Evolutionary conservation across 2,888 invertebrate genomes (phyloP).

Genomic region (Entomobrya proxima): DNA sequence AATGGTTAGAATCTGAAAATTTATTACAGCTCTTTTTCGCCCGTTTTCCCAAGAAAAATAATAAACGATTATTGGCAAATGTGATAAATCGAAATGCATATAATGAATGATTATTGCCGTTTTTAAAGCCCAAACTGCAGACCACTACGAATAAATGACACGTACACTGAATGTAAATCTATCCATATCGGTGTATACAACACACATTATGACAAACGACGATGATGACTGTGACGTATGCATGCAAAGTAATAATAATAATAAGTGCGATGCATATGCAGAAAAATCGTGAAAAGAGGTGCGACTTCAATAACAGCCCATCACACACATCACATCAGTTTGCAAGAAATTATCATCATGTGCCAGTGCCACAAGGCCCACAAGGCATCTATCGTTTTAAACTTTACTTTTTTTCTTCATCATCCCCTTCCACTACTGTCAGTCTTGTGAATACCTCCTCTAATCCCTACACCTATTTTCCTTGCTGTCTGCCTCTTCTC

Average conservation of each 20-base stretch:
- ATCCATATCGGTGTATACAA: background rate
- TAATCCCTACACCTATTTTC: constrained; percentile 22
- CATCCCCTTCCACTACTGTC: constrained; percentile 43
- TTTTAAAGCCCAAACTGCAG: constrained; percentile 1
- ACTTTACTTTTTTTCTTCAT: background rate
- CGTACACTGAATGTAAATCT: background rate
- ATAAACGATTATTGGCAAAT: constrained; percentile 1
- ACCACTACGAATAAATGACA: background rate
- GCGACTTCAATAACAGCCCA: constrained; percentile 55
- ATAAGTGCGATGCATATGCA: constrained; percentile 18
- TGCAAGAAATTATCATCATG: constrained; percentile 37
- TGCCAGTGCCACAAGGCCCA: constrained; percentile 46
- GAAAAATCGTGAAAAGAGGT: constrained; percentile 63
- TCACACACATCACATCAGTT: constrained; percentile 36
- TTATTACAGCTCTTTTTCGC: constrained; percentile 19
- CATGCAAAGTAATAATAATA: background rate
- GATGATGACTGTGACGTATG: constrained; percentile 31
- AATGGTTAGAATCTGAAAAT: background rate
- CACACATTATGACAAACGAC: background rate
- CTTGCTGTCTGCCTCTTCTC: constrained; percentile 20
- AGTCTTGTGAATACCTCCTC: constrained; percentile 20
- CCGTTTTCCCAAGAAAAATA: constrained; percentile 20
- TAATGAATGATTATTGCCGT: constrained; percentile 21
- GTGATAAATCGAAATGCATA: constrained; percentile 23
- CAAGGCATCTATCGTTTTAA: constrained; percentile 49